Evolutionary conservation across 2,888 invertebrate genomes (phyloP).

Genomic region (Melieria crassipennis): DNA sequence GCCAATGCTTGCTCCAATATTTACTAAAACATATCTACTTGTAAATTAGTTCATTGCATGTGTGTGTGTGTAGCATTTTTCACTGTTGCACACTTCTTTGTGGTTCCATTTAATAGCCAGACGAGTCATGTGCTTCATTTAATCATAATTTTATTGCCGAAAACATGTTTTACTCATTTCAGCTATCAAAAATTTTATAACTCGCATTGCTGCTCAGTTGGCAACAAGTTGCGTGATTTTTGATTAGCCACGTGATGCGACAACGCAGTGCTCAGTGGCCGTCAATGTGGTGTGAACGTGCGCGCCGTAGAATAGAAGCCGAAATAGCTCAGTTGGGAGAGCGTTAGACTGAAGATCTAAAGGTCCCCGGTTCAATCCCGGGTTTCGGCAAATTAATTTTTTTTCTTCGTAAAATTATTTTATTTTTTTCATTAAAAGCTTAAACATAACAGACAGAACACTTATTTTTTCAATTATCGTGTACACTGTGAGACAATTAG

Average conservation of each 20-base stretch:
- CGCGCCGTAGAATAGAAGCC: constrained; percentile 37
- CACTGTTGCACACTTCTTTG: too few relatives aligned
- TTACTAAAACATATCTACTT: too few relatives aligned
- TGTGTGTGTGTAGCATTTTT: neutral
- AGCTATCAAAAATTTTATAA: constrained; percentile 8
- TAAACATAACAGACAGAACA: too few relatives aligned
- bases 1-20: too few relatives aligned
- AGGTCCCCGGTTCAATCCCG: constrained; percentile 62
- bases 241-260: too few relatives aligned
- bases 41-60: neutral
- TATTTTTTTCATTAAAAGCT: neutral
- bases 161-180: neutral
- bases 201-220: constrained; percentile 2
- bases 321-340: constrained; percentile 66
- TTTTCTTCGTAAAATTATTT: neutral
- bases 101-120: too few relatives aligned
- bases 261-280: neutral
- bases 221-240: too few relatives aligned
- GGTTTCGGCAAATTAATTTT: constrained; percentile 51
- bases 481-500: too few relatives aligned
- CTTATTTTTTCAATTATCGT: too few relatives aligned
- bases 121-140: too few relatives aligned
- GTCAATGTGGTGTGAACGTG: neutral
- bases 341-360: constrained; percentile 64
- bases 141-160: too few relatives aligned